Evolutionary conservation across 2,888 invertebrate species (phyloP).

Genomic region (Metellina segmentata): DNA sequence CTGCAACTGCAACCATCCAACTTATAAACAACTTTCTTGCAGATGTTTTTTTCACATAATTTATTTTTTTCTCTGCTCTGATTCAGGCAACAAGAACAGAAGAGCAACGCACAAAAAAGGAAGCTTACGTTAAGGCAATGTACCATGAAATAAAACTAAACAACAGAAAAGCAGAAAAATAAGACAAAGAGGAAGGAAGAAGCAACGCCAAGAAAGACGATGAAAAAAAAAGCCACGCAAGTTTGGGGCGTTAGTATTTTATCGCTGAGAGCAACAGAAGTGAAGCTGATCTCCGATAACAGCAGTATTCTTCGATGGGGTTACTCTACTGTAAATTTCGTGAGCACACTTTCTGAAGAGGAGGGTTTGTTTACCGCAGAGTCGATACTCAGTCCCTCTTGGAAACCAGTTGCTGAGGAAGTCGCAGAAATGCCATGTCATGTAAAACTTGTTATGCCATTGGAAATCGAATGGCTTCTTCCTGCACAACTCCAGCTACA

Average conservation of each 20-base stretch:
- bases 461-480: background rate
- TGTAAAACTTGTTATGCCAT: background rate
- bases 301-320: constrained; percentile 28
- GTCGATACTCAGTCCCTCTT: constrained; percentile 23
- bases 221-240: constrained; percentile 16
- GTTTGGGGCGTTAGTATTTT: constrained; percentile 50
- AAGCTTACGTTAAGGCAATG: constrained; percentile 46
- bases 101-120: constrained; percentile 28
- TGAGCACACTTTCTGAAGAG: constrained; percentile 35
- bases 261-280: constrained; percentile 50
- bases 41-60: constrained; percentile 43
- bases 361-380: constrained; percentile 6
- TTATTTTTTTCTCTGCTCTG: constrained; percentile 50
- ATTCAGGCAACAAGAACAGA: background rate
- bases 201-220: constrained; percentile 16
- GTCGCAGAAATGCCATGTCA: constrained; percentile 9
- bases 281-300: constrained; percentile 61
- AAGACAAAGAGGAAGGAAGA: constrained; percentile 19
- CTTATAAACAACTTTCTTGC: constrained; percentile 58
- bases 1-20: constrained; percentile 52
- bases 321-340: constrained; percentile 54
- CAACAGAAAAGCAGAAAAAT: background rate
- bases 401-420: background rate
- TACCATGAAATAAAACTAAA: constrained; percentile 67
- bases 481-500: background rate